Evolutionary conservation across 2,113 vertebrate species (phyloP).

Genomic region (Peromyscus maniculatus): DNA sequence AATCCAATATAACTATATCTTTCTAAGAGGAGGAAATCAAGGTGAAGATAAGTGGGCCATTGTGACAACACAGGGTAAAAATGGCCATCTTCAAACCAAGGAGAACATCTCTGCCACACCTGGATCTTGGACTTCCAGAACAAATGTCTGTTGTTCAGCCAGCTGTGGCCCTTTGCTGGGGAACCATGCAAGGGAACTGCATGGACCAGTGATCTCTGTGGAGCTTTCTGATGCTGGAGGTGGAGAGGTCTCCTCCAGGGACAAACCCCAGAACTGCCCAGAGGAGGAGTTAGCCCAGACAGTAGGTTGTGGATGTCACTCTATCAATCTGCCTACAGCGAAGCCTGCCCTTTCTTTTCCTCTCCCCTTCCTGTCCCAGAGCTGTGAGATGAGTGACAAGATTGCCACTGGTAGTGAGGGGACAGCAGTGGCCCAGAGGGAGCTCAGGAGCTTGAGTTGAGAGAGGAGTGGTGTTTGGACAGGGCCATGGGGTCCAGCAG

Average conservation of each 20-base stretch:
- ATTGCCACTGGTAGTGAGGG: neutral
- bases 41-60: too few species aligned
- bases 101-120: neutral
- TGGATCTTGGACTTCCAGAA: neutral
- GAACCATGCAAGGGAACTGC: accelerated
- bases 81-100: neutral
- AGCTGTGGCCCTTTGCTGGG: neutral
- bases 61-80: too few species aligned
- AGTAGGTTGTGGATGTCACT: neutral
- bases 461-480: neutral
- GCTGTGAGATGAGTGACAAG: neutral
- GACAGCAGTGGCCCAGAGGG: neutral
- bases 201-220: neutral
- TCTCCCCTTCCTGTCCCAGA: neutral
- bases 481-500: neutral
- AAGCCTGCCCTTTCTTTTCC: neutral
- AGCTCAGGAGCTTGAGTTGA: neutral
- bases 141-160: neutral
- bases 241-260: neutral
- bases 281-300: neutral
- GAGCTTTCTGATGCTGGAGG: neutral
- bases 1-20: neutral
- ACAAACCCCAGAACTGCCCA: neutral
- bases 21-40: neutral
- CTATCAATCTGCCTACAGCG: neutral